phyloP scores from a whole-genome alignment of 2,888 invertebrate species.

The Cordilura impudica region DNA sequence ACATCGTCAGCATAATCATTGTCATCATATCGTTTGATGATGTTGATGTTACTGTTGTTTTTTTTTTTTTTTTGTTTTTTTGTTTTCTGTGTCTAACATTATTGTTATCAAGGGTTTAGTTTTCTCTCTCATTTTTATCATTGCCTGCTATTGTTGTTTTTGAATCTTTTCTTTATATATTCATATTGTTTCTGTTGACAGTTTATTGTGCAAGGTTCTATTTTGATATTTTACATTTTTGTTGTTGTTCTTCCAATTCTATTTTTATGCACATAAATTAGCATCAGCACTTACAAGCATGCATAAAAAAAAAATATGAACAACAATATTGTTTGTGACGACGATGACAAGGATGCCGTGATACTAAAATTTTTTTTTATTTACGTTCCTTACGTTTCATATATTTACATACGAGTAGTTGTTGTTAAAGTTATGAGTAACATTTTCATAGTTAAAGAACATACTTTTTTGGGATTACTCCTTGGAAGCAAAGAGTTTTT shows the following conservation, averaged over 20 bases:
- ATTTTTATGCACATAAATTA: constrained; percentile 24
- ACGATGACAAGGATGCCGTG: too few relatives aligned
- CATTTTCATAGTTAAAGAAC: too few relatives aligned
- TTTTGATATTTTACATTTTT: neutral
- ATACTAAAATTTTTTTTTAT: too few relatives aligned
- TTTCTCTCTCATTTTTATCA: neutral
- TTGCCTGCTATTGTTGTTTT: neutral
- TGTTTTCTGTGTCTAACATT: constrained; percentile 35
- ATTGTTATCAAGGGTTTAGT: constrained; percentile 31
- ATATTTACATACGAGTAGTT: too few relatives aligned
- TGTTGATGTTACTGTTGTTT: constrained; percentile 12
- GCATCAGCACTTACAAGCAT: neutral
- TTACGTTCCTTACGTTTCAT: too few relatives aligned
- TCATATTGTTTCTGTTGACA: neutral
- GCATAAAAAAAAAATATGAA: neutral
- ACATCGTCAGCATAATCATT: constrained; percentile 61
- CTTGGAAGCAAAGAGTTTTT: too few relatives aligned
- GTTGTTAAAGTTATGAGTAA: too few relatives aligned
- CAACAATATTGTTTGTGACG: neutral
- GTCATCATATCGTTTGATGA: constrained; percentile 42
- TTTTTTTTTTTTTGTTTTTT: constrained; percentile 7
- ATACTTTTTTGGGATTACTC: too few relatives aligned
- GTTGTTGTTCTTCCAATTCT: neutral
- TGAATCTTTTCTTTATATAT: neutral
- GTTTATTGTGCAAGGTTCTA: neutral